Base-by-base conservation (phyloP, 2,797 vertebrate species). In the Muscicapa striata region DNA sequence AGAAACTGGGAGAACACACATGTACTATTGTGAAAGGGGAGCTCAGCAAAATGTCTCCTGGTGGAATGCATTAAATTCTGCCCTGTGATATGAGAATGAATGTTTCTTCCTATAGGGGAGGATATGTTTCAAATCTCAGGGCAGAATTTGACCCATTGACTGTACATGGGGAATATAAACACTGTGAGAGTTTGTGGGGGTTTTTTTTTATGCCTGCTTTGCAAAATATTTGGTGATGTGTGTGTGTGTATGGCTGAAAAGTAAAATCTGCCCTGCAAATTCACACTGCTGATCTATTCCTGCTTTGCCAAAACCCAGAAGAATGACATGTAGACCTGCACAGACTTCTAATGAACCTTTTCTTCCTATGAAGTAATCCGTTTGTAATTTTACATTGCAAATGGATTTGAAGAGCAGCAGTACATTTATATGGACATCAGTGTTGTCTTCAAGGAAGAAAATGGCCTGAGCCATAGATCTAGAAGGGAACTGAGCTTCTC, bases 381-480 rank as follows among this genome's bases (percentile, higher is more conserved):
- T 95, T 84, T 80, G 49, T 89, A 94, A 94, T 73, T 59, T 36
- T 40, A 10, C 36, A 30, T 66, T 92, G 83, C 87, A 96, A 95
- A 94, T 85, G 89, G 70, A 68, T 69, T 62, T 58, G 73, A 86
- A 80, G 64, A 91, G 38, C 27, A 62, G 41, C 34, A n/a, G 18
- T 67, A 90, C 67, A 18, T 24, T 70, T 63, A 51, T 3, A 59
- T 0, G 73, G 72, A 34, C 19, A 83, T 55, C 52, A 52, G 48
- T 38, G 46, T 46, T 55, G 27, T 21, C 87, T 89, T 96, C 91
- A 80, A 77, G 81, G 73, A 93, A 92, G 82, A 90, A 94, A 90
- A 80, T 20, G 36, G 32, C 59, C 43, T 26, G 13, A 85, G 85
- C 67, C 36, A 63, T 84, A 78, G 83, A 76, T 55, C 30, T 74